Evolutionary conservation across 2,888 invertebrate genomes (phyloP), one percentile per base, ranked within the genome.

Genomic region (Lissocephala sabroskyi): DNA sequence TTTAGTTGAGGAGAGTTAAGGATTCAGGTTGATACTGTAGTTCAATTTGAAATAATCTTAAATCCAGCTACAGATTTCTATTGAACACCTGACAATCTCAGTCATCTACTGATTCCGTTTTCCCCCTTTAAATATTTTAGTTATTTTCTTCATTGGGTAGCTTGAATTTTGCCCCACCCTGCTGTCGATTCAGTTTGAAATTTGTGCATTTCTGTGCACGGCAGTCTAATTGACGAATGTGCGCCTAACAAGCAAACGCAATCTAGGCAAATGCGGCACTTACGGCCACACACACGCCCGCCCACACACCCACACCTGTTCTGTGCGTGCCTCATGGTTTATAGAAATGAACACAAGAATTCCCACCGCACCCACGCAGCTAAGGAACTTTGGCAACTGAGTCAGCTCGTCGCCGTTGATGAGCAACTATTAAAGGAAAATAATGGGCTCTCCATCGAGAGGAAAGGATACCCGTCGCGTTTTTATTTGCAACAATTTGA

Each of bases 341-440:
- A 67, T 65, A 67, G 53, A 76, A 71, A 73, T 65, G 56, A 76
- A 65, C 76, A 59, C 59, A 65, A 59, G 62, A 62, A 73, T 70
- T 73, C 68, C 46, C 41, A 33, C 36, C 30, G 11, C 7, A 26
- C 32, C 46, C 29, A 23, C 23, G 3, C 23, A 23, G 3, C 23
- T 5, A 23, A 23, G 3, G 23, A 7, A 23, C 4, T 23, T 23
- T n/a, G n/a, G 11, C 30, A 32, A 32, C 29, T 29, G 11, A 2
- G n/a, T 1, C 11, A 32, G 13, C 30, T 32, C n/a, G 29, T 44
- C 45, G 37, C 54, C 56, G 49, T 32, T 65, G 76, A 62, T 58
- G 68, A 75, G 64, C 56, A 75, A 73, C 77, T 79, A 77, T 79
- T 71, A 62, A 73, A 78, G 67, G n/a, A n/a, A 79, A 79, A 79